phyloP scores from a whole-genome alignment of 1,140 invertebrate species.

The Caerostris extrusa region DNA sequence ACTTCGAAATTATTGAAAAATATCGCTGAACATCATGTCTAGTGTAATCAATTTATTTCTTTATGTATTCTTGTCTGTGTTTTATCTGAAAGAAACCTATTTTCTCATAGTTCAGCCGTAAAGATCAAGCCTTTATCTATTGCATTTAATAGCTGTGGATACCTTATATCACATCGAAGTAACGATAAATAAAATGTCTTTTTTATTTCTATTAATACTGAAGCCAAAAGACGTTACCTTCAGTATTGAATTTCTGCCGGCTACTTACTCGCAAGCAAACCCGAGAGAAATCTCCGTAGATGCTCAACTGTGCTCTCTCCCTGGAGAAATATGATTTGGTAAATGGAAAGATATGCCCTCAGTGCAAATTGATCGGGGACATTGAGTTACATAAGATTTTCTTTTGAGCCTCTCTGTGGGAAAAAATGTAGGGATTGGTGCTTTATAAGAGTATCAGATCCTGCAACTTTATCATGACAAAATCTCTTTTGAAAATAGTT shows the following conservation, averaged over 20 bases:
- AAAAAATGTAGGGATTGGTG: background rate
- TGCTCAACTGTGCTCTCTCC: background rate
- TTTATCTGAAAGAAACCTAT: too few relatives aligned
- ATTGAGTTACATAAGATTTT: background rate
- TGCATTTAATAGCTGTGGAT: background rate
- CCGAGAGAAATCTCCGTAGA: background rate
- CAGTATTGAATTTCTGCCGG: constrained; percentile 2
- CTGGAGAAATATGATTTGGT: constrained; percentile 33
- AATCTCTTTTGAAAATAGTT: too few relatives aligned
- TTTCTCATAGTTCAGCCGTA: background rate
- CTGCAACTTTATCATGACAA: too few relatives aligned
- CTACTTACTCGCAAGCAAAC: background rate
- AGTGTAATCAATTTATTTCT: too few relatives aligned
- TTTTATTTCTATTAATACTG: background rate
- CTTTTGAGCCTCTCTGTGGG: background rate
- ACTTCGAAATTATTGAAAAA: too few relatives aligned
- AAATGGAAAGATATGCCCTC: constrained; percentile 50
- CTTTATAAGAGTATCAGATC: background rate
- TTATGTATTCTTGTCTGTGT: too few relatives aligned
- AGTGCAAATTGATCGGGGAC: constrained; percentile 8
- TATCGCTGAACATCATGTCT: too few relatives aligned
- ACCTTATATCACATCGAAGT: background rate
- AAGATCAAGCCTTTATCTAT: background rate
- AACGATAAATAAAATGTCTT: constrained; percentile 9
- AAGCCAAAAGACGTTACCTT: background rate